Evolutionary conservation across 2,888 invertebrate genomes (phyloP).

Genomic region (Nymphalis polychloros): DNA sequence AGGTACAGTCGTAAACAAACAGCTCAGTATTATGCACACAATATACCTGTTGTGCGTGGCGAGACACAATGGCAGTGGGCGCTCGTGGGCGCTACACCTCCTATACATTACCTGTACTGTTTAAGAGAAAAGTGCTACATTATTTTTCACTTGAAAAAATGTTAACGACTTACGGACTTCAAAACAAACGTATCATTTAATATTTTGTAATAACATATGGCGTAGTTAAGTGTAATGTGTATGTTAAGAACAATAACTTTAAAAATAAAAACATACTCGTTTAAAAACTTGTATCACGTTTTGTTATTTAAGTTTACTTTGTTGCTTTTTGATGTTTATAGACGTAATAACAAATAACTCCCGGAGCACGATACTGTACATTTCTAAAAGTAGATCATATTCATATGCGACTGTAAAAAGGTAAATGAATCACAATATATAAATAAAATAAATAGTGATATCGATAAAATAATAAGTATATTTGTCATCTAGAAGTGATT

Average conservation of each 20-base stretch:
- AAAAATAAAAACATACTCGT: no score
- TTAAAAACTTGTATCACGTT: no score
- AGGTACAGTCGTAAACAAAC: slow-evolving; percentile 32
- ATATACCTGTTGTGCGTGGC: slow-evolving; percentile 33
- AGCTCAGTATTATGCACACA: slow-evolving; percentile 19
- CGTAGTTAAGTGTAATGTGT: no score
- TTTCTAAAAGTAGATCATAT: no score
- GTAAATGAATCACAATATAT: background rate
- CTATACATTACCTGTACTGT: slow-evolving; percentile 20
- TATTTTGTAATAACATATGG: no score
- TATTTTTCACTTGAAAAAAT: background rate
- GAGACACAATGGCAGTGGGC: slow-evolving; percentile 38
- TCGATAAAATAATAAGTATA: slow-evolving; percentile 15
- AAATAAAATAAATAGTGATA: background rate
- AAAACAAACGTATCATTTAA: no score
- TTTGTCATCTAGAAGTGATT: slow-evolving; percentile 24
- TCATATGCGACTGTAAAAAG: no score
- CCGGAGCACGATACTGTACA: no score
- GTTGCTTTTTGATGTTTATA: no score
- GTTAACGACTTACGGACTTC: background rate
- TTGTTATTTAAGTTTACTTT: no score
- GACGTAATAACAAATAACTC: no score
- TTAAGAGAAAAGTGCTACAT: background rate
- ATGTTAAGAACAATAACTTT: no score
- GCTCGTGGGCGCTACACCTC: slow-evolving; percentile 35